Conservation (phyloP, 1,140 invertebrate species). For the Paraescarpia echinospica region DNA sequence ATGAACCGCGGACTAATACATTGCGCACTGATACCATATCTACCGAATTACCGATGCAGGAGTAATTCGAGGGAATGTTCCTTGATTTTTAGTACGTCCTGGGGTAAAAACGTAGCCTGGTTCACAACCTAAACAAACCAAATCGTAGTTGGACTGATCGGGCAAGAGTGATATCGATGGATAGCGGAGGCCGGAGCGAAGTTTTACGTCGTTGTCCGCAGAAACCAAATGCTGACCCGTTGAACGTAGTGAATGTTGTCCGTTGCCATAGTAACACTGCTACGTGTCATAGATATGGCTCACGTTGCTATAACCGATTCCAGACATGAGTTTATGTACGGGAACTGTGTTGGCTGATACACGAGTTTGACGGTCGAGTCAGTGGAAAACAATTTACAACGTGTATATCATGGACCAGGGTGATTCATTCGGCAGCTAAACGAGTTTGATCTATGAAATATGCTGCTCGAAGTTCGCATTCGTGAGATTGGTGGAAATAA, state of each 20-base stretch:
- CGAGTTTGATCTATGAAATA: not conserved
- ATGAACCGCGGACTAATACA: too few relatives aligned
- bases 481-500: not conserved
- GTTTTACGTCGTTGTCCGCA: not conserved
- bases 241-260: not conserved
- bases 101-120: not conserved
- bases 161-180: too few relatives aligned
- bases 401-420: not conserved
- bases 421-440: not conserved
- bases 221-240: not conserved
- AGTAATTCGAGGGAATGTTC: too few relatives aligned
- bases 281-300: not conserved
- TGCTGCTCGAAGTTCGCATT: not conserved
- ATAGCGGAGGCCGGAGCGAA: not conserved
- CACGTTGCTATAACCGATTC: not conserved
- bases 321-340: not conserved
- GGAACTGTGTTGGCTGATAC: not conserved
- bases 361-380: not conserved
- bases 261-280: not conserved
- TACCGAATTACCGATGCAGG: too few relatives aligned
- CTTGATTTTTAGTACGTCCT: not conserved
- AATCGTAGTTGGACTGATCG: not conserved
- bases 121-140: not conserved
- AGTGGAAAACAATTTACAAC: not conserved
- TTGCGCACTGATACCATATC: too few relatives aligned